These are phyloP conservation scores for Oxygymnocypris stewartii DNA, from an alignment of 2,113 vertebrate species.

Conservation along the genomic window DNA sequence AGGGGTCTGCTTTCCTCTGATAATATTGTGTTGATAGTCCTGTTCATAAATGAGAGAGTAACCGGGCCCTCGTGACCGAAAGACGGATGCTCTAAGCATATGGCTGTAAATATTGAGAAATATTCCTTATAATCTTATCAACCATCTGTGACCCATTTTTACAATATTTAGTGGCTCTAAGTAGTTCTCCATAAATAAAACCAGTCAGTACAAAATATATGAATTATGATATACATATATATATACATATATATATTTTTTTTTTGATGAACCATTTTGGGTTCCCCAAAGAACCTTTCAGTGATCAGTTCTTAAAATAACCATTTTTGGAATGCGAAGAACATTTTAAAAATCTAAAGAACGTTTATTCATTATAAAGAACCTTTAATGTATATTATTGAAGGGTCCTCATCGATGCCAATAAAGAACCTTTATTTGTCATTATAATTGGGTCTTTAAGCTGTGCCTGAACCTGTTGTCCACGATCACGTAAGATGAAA, in stretches of 20 bases:
- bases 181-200: not conserved
- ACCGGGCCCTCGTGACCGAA: conserved; percentile 1
- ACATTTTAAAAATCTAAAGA: too few relatives aligned
- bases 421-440: too few relatives aligned
- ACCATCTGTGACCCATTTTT: not conserved
- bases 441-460: not conserved
- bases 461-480: not conserved
- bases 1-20: conserved; percentile 45
- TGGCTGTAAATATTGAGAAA: not conserved
- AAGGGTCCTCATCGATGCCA: not conserved
- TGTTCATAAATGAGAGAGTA: conserved; percentile 39
- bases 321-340: not conserved
- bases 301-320: too few relatives aligned
- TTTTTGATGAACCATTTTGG: not conserved
- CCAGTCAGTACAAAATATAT: not conserved
- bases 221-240: not conserved
- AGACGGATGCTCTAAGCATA: not conserved
- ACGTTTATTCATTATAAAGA: too few relatives aligned
- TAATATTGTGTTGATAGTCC: conserved; percentile 44
- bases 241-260: too few relatives aligned
- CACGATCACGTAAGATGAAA: conserved; percentile 14
- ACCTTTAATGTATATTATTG: not conserved
- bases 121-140: not conserved
- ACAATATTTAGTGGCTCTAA: not conserved
- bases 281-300: not conserved